Evolutionary conservation across 1,140 invertebrate genomes (phyloP).

Genomic region (Amyelois transitella): DNA sequence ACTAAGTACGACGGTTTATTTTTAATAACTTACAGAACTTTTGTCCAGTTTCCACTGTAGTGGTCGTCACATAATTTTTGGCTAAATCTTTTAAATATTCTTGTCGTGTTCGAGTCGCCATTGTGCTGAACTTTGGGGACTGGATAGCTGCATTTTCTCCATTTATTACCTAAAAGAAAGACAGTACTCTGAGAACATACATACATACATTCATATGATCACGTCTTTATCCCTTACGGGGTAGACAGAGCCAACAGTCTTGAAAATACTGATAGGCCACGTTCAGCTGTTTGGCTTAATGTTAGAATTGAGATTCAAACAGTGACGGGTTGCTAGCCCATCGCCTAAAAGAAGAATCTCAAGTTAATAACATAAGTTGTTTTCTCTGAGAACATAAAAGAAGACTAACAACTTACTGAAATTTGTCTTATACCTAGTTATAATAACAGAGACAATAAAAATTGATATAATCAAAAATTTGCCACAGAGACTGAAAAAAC

Average conservation of each 20-base stretch:
- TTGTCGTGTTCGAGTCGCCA: constrained; percentile 96
- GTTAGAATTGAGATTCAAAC: too few species aligned
- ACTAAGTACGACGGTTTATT: background rate
- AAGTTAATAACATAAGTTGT: background rate
- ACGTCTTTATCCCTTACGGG: too few species aligned
- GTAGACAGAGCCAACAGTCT: too few species aligned
- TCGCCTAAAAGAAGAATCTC: too few species aligned
- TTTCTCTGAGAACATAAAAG: background rate
- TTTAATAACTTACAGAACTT: constrained; percentile 87
- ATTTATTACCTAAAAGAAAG: constrained; percentile 81
- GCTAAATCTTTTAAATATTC: constrained; percentile 96
- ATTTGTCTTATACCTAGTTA: background rate
- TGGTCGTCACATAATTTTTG: constrained; percentile 88
- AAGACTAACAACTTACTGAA: background rate
- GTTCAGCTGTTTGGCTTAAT: too few species aligned
- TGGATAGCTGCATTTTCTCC: constrained; percentile 97
- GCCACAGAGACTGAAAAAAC: too few species aligned
- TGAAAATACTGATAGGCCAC: background rate
- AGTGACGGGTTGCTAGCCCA: too few species aligned
- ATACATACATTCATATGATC: background rate
- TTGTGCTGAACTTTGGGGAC: constrained; percentile 97
- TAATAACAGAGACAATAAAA: too few species aligned
- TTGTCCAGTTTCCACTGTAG: constrained; percentile 88
- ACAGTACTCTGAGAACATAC: too few species aligned
- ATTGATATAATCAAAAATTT: too few species aligned